Percentiles rank a stretch among this genome's conserved stretches.
phyloP scores from a whole-genome alignment of 2,888 invertebrate species.

The Chydorus sphaericus region DNA sequence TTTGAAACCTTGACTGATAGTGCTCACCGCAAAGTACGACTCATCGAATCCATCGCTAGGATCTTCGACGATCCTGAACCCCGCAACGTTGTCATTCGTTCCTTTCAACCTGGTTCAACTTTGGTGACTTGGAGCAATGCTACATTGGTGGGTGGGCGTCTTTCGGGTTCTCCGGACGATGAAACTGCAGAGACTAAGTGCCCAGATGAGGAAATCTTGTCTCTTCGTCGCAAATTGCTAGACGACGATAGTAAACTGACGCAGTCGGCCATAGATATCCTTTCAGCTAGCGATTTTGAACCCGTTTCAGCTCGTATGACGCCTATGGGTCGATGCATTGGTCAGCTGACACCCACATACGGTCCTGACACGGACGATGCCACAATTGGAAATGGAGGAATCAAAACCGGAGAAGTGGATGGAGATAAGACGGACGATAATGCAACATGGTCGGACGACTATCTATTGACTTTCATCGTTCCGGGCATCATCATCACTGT shows the following conservation, averaged over 20 bases:
- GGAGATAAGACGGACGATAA: conserved; percentile 25
- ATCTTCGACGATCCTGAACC: conserved; percentile 62
- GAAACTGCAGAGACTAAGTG: too few species aligned
- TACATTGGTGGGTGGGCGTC: conserved; percentile 51
- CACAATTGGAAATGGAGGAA: too few species aligned
- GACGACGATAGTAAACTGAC: conserved; percentile 40
- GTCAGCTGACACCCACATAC: conserved; percentile 32
- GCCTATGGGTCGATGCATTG: conserved; percentile 43
- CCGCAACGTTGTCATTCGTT: conserved; percentile 52
- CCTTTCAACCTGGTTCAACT: conserved; percentile 31
- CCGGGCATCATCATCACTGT: conserved; percentile 51
- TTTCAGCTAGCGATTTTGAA: conserved; percentile 52
- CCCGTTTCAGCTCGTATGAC: conserved; percentile 47
- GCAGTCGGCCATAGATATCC: conserved; percentile 31
- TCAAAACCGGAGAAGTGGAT: conserved; percentile 19
- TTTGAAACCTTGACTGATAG: conserved; percentile 52
- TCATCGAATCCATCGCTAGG: conserved; percentile 61
- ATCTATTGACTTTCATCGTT: conserved; percentile 60
- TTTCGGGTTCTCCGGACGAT: too few species aligned
- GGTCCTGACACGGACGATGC: conserved; percentile 22
- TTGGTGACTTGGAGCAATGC: conserved; percentile 51
- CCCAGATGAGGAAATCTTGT: conserved; percentile 58
- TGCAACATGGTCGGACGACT: conserved; percentile 23
- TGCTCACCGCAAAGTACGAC: conserved; percentile 56
- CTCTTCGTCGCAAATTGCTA: conserved; percentile 52